Evolutionary conservation across 2,113 vertebrate genomes (phyloP).

Genomic region (Tursiops truncatus): DNA sequence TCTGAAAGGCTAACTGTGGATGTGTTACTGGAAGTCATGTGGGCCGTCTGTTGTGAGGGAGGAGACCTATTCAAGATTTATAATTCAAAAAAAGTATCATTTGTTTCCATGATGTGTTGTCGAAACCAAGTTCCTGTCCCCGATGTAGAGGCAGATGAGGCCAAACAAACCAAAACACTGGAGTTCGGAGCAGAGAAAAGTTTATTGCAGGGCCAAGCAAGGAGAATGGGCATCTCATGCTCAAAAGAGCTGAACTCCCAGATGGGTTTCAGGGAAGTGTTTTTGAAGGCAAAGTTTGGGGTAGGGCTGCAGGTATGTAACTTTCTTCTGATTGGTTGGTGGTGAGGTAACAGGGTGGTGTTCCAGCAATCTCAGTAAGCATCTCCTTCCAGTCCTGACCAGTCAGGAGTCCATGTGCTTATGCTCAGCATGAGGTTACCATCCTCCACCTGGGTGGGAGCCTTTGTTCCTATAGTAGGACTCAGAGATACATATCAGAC

Average conservation of each 20-base stretch:
- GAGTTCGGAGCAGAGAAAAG: background rate
- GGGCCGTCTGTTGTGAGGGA: background rate
- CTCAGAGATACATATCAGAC: background rate
- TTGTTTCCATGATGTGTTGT: background rate
- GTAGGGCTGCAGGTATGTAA: background rate
- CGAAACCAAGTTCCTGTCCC: background rate
- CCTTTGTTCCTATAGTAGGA: background rate
- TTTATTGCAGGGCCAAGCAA: background rate
- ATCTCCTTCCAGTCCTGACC: background rate
- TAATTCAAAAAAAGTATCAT: background rate
- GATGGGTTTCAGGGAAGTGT: background rate
- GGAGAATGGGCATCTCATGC: background rate
- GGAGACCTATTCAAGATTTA: background rate
- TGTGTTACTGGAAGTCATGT: background rate
- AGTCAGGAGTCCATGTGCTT: background rate
- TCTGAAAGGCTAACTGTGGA: constrained; percentile 26
- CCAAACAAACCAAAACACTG: background rate
- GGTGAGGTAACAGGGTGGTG: background rate
- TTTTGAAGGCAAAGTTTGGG: background rate
- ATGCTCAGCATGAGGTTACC: background rate
- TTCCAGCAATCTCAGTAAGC: background rate
- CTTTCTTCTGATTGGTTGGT: background rate
- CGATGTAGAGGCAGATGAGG: background rate
- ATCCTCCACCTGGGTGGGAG: background rate
- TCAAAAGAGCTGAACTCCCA: background rate